A percentile compares a stretch with the other conserved stretches of the same genome.
Evolutionary conservation across 2,797 vertebrate species (phyloP).

Genomic region (Rhinogobio ventralis): DNA sequence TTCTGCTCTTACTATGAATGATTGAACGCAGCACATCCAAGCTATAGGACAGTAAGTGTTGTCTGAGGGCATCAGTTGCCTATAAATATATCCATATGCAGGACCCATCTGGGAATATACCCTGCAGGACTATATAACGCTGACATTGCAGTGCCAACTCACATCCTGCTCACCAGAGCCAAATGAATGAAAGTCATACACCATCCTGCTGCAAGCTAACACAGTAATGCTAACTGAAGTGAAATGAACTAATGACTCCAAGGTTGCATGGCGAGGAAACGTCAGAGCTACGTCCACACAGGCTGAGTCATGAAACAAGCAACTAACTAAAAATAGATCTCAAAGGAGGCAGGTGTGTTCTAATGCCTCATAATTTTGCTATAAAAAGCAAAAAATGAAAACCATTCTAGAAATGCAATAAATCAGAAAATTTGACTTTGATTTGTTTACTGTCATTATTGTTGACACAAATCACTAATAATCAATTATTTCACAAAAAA

Average conservation of each 20-base stretch:
- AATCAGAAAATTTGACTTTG: background rate
- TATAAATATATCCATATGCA: conserved; percentile 15
- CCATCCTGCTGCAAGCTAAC: conserved; percentile 3
- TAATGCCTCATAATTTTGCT: background rate
- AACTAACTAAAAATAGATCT: conserved; percentile 27
- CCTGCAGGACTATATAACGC: conserved; percentile 29
- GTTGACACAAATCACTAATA: no score
- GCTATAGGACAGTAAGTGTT: conserved; percentile 1
- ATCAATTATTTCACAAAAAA: background rate
- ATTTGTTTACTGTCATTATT: background rate
- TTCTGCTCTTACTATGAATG: background rate
- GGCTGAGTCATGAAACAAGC: conserved; percentile 3
- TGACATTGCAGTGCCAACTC: conserved; percentile 49
- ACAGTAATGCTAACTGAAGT: conserved; percentile 26
- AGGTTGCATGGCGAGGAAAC: background rate
- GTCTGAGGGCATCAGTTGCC: conserved; percentile 2
- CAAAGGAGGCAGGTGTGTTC: background rate
- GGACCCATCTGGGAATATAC: conserved; percentile 40
- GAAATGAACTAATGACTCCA: conserved; percentile 18
- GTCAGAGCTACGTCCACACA: conserved; percentile 16
- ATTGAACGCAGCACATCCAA: background rate
- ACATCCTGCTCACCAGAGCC: conserved; percentile 43
- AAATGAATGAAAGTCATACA: conserved; percentile 22
- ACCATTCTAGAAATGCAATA: background rate
- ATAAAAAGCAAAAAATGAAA: background rate